Base-by-base conservation (phyloP, 2,113 vertebrate species). In the Lepidothrix coronata region DNA sequence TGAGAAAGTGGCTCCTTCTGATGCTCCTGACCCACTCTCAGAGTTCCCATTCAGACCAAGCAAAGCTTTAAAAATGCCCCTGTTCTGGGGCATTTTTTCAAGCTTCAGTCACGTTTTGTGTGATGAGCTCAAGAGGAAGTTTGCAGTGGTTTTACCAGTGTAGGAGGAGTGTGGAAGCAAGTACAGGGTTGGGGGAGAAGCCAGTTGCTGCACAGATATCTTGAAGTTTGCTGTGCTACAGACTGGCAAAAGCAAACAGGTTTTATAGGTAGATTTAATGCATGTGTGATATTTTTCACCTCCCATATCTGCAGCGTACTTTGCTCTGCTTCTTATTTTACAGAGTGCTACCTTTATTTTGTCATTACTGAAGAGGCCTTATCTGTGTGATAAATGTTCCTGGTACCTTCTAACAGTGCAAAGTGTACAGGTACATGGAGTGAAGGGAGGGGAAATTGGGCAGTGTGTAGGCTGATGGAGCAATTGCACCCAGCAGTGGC, bases 291-390 rank as follows among this genome's bases (percentile, higher is more conserved):
- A 19, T 59, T 70, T 88, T 70, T 66, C n/a, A n/a, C 66, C 31
- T 11, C 11, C 31, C 35, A 0, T 67, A 46, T 52, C 31, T 77
- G n/a, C 46, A 51, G 25, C 0, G 0, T 62, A 37, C 16, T 10
- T 54, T 72, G 15, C 15, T 75, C 14, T 73, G 59, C 30, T 72
- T 68, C 30, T 61, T 66, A n/a, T 66, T 85, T 85, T 65, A 54
- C 20, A 12, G 27, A 12, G 48, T 0, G 2, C 6, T 30, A n/a
- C 30, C 28, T 72, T 82, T n/a, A 24, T 35, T 70, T 81, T 57
- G 49, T 28, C 37, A 70, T 76, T 37, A 28, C 41, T 51, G 23
- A 1, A 4, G 39, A 68, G 17, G 5, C 22, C 54, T 83, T 23
- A 33, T 46, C 17, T 57, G 24, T 48, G n/a, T 65, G 49, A 83